phyloP scores from a whole-genome alignment of 1,140 invertebrate species.

The Brevipalpus yothersi region DNA sequence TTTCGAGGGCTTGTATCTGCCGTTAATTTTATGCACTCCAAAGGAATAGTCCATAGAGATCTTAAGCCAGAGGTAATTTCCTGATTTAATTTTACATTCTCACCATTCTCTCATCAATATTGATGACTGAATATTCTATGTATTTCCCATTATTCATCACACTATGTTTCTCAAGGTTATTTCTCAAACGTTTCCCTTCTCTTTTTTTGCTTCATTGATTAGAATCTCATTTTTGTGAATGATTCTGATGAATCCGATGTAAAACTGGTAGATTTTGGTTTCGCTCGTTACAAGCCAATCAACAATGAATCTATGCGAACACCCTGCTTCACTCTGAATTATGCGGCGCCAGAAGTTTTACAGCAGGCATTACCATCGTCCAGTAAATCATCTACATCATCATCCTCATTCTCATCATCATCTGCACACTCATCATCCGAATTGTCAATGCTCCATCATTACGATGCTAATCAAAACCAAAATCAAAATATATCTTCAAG shows the following conservation, averaged over 20 bases:
- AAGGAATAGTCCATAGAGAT: slow-evolving; percentile 95
- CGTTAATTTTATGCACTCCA: slow-evolving; percentile 89
- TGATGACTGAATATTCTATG: not conserved
- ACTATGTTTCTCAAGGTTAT: not conserved
- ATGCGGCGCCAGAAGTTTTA: slow-evolving; percentile 74
- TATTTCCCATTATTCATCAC: not conserved
- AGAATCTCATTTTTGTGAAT: slow-evolving; percentile 39
- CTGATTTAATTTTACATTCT: not conserved
- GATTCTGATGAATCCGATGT: slow-evolving; percentile 33
- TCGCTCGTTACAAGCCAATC: slow-evolving; percentile 41
- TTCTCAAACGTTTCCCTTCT: slow-evolving; percentile 1
- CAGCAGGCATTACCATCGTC: slow-evolving; percentile 19
- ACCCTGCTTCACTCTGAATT: slow-evolving; percentile 65
- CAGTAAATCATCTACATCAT: not conserved
- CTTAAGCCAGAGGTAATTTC: slow-evolving; percentile 72
- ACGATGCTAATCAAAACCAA: too few species aligned
- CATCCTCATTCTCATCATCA: not conserved
- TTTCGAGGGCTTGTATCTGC: slow-evolving; percentile 67
- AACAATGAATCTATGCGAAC: slow-evolving; percentile 33
- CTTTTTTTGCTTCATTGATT: too few species aligned
- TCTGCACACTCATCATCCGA: slow-evolving; percentile 18
- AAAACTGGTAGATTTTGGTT: slow-evolving; percentile 73
- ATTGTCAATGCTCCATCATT: slow-evolving; percentile 7
- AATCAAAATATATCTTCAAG: slow-evolving; percentile 15
- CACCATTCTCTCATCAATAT: not conserved